phyloP scores from a whole-genome alignment of 2,797 vertebrate genomes.

The Siniperca obscura region DNA sequence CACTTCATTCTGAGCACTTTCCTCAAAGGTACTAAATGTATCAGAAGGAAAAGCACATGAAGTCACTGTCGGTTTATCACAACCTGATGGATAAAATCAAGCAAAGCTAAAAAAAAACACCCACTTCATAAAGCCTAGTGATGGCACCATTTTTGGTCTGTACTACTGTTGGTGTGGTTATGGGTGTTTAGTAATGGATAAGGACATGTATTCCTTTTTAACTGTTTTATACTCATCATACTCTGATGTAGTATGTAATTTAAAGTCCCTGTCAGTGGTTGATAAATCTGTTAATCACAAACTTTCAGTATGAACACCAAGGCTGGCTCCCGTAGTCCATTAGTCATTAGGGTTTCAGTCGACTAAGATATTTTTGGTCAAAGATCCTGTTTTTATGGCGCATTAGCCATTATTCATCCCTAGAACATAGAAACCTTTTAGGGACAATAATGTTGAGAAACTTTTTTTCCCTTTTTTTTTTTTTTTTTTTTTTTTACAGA shows the following conservation, averaged over 20 bases:
- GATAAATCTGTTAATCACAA: slow-evolving; percentile 52
- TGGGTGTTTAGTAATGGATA: slow-evolving; percentile 35
- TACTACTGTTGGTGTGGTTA: slow-evolving; percentile 27
- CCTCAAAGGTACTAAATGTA: slow-evolving; percentile 25
- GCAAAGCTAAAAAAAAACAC: slow-evolving; percentile 7
- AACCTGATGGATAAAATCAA: slow-evolving; percentile 33
- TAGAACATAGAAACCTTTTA: neutral
- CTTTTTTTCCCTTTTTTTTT: neutral
- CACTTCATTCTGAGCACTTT: slow-evolving; percentile 24
- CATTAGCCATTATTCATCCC: slow-evolving; percentile 7
- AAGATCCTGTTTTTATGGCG: slow-evolving; percentile 1
- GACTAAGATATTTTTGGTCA: neutral
- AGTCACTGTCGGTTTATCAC: slow-evolving; percentile 30
- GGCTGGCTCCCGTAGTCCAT: neutral
- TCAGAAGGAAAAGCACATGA: slow-evolving; percentile 34
- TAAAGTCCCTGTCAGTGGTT: slow-evolving; percentile 30
- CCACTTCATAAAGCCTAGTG: neutral
- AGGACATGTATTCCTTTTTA: slow-evolving; percentile 36
- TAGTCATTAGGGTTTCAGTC: slow-evolving; percentile 23
- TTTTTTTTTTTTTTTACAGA: no score
- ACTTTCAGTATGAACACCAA: neutral
- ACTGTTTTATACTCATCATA: slow-evolving; percentile 34
- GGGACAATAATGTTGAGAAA: neutral
- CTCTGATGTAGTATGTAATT: slow-evolving; percentile 30
- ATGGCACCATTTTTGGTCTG: neutral